phyloP scores from a whole-genome alignment of 1,140 invertebrate species.

The Tetramorium simillimum region DNA sequence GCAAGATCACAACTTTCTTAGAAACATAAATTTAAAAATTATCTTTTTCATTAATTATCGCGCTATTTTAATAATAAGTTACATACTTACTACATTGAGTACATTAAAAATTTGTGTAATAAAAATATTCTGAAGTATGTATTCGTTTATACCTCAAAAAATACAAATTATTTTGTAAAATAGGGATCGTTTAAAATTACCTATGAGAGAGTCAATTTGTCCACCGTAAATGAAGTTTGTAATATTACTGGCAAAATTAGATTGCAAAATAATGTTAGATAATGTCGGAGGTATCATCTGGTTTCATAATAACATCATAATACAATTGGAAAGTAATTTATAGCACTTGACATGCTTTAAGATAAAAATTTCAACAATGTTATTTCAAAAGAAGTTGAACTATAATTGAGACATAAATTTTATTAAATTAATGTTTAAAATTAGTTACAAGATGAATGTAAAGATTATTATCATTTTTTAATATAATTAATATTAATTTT shows the following conservation, averaged over 20 bases:
- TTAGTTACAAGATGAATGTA: neutral
- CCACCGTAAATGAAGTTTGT: slow-evolving; percentile 58
- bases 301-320: slow-evolving; percentile 20
- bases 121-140: neutral
- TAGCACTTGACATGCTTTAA: neutral
- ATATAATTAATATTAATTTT: neutral
- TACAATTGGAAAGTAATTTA: neutral
- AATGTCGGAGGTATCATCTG: slow-evolving; percentile 16
- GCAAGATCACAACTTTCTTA: neutral
- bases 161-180: slow-evolving; percentile 48
- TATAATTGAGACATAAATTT: neutral
- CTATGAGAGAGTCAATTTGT: slow-evolving; percentile 52
- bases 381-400: neutral
- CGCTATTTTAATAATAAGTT: neutral
- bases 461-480: neutral
- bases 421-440: too few species aligned
- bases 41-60: neutral
- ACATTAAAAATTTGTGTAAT: neutral
- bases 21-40: neutral
- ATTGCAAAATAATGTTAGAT: slow-evolving; percentile 18
- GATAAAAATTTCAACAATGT: neutral
- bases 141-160: neutral
- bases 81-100: neutral
- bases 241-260: neutral
- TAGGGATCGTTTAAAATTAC: slow-evolving; percentile 55